phyloP scores from a whole-genome alignment of 1,140 invertebrate species.

The Leptoteleia sp. region DNA sequence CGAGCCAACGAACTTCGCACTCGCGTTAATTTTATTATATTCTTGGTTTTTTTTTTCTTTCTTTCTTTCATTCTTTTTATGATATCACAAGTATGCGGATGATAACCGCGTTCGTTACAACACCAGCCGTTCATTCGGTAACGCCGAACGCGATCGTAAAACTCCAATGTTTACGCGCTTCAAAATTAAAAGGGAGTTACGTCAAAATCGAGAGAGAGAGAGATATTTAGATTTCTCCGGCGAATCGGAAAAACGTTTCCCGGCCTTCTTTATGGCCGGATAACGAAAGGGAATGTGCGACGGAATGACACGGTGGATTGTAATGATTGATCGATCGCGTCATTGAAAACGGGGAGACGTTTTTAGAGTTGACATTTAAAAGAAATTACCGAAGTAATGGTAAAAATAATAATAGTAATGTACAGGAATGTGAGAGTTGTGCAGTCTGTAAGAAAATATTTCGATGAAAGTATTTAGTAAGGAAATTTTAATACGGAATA shows the following conservation, averaged over 20 bases:
- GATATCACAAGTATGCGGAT: conserved; percentile 50
- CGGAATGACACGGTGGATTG: too few species aligned
- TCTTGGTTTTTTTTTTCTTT: too few species aligned
- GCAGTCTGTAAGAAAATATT: too few species aligned
- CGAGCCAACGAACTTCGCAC: conserved; percentile 54
- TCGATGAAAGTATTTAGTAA: too few species aligned
- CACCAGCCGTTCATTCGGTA: conserved; percentile 3
- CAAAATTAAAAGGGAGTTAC: conserved; percentile 16
- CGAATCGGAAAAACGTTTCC: conserved; percentile 3
- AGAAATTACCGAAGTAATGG: too few species aligned
- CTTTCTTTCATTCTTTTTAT: conserved; percentile 17
- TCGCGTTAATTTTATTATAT: conserved; percentile 43
- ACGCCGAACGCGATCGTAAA: conserved; percentile 13
- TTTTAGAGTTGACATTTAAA: too few species aligned
- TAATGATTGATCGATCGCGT: too few species aligned
- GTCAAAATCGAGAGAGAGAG: conserved; percentile 21
- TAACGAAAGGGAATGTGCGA: too few species aligned
- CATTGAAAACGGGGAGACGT: too few species aligned
- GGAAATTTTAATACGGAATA: too few species aligned
- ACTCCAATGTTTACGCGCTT: conserved; percentile 6
- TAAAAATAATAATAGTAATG: too few species aligned
- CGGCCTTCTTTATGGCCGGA: neutral
- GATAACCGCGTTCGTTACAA: conserved; percentile 33
- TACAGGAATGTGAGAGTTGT: too few species aligned
- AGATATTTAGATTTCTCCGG: conserved; percentile 2